Percentiles rank a stretch among this genome's conserved stretches.
Evolutionary conservation across 2,113 vertebrate species (phyloP).

Genomic region (Tichodroma muraria): DNA sequence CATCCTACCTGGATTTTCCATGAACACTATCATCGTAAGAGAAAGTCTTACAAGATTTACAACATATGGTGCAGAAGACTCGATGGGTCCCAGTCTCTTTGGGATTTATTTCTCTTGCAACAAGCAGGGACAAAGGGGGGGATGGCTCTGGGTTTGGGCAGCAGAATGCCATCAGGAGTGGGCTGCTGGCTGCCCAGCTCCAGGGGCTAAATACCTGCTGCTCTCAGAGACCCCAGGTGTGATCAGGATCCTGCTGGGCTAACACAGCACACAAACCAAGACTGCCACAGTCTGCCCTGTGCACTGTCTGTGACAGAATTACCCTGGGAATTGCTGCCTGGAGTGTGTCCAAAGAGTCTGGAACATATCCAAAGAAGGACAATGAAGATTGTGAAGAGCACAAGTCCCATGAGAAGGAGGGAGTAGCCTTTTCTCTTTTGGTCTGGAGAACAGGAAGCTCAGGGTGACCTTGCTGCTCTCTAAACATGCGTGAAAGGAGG

Average conservation of each 20-base stretch:
- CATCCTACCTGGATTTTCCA: background rate
- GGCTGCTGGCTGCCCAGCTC: background rate
- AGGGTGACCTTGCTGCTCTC: background rate
- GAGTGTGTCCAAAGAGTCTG: background rate
- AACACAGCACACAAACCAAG: background rate
- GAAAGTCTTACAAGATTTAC: background rate
- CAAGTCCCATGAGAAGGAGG: background rate
- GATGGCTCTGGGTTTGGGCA: background rate
- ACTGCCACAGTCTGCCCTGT: background rate
- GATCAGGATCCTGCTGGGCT: background rate
- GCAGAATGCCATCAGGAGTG: background rate
- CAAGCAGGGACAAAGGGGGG: background rate
- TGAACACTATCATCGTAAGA: background rate
- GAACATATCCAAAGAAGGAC: background rate
- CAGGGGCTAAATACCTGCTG: background rate
- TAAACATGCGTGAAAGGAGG: background rate
- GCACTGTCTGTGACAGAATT: no score
- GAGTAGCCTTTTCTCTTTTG: background rate
- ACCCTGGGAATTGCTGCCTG: background rate
- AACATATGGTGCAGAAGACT: background rate
- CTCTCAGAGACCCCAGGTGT: background rate
- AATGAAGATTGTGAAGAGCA: background rate
- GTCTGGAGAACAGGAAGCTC: background rate
- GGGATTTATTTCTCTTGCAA: background rate
- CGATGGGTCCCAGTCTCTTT: background rate